Conservation (phyloP, 1,140 invertebrate genomes). For the Amphibalanus amphitrite region DNA sequence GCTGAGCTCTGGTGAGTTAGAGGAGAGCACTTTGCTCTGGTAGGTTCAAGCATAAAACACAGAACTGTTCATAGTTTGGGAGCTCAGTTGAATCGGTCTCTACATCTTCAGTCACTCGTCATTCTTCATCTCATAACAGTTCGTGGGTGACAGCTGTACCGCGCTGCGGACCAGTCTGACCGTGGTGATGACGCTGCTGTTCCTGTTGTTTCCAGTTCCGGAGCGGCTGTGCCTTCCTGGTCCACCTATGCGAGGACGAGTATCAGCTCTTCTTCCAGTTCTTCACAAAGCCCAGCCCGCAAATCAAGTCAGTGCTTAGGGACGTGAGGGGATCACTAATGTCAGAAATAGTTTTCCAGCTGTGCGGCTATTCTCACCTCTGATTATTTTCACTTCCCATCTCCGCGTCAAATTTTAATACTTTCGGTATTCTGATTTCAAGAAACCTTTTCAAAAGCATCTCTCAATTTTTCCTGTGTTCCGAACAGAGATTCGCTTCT, state of each 20-base stretch:
- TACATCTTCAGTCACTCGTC: background rate
- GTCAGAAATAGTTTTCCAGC: no score
- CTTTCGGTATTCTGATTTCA: no score
- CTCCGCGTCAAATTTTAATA: no score
- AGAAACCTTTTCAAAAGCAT: no score
- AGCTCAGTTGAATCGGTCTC: background rate
- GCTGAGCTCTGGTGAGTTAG: background rate
- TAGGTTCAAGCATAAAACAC: background rate
- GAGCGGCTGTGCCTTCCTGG: conserved; percentile 68
- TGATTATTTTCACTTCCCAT: no score
- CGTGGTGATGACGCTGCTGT: background rate
- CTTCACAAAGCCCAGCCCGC: no score
- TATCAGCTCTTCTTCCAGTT: conserved; percentile 76
- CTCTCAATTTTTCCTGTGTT: no score
- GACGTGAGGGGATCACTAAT: no score
- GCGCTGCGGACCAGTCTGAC: background rate
- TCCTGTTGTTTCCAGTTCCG: conserved; percentile 30
- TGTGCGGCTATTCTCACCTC: no score
- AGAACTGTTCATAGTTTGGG: background rate
- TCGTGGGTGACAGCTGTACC: background rate
- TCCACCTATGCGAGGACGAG: conserved; percentile 85
- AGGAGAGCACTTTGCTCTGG: background rate
- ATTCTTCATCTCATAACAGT: background rate
- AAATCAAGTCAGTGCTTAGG: no score
- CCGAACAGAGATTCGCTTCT: no score